A percentile compares a stretch with the other conserved stretches of the same genome.
phyloP scores from a whole-genome alignment of 2,888 invertebrate genomes.

The Calliopum simillimum region DNA sequence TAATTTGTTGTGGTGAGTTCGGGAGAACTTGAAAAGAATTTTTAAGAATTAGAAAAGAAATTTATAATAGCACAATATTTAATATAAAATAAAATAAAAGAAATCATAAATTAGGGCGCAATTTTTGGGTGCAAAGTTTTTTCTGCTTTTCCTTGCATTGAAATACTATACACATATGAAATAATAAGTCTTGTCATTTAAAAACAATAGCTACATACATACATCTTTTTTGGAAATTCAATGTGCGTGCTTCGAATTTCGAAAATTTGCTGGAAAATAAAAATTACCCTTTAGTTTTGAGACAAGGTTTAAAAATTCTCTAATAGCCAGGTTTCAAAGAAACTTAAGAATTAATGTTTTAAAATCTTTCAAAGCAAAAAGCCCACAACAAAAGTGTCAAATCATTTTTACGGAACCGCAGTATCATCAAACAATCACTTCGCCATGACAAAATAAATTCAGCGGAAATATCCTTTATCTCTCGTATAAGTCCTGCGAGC shows the following conservation, averaged over 20 bases:
- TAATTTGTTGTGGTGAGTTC: neutral
- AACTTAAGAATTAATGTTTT: no score
- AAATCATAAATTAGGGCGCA: constrained; percentile 11
- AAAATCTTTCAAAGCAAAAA: no score
- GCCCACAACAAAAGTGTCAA: neutral
- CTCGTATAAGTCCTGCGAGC: no score
- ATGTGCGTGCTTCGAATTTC: no score
- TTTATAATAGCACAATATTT: constrained; percentile 20
- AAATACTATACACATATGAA: no score
- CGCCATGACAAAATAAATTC: neutral
- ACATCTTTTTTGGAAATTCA: no score
- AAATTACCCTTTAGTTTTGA: no score
- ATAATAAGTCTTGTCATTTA: no score
- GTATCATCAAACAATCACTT: neutral
- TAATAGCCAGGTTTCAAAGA: no score
- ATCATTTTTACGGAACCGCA: constrained; percentile 2
- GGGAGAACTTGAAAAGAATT: neutral
- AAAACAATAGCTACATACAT: no score
- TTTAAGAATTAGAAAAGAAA: neutral
- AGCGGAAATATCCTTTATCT: neutral
- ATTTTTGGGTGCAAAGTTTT: neutral
- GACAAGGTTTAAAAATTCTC: no score
- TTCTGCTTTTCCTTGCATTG: neutral
- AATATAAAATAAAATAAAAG: neutral
- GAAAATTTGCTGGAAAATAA: no score